These are phyloP conservation scores for Phyllostomus discolor DNA, from an alignment of 2,113 vertebrate species.

Conservation along the genomic window DNA sequence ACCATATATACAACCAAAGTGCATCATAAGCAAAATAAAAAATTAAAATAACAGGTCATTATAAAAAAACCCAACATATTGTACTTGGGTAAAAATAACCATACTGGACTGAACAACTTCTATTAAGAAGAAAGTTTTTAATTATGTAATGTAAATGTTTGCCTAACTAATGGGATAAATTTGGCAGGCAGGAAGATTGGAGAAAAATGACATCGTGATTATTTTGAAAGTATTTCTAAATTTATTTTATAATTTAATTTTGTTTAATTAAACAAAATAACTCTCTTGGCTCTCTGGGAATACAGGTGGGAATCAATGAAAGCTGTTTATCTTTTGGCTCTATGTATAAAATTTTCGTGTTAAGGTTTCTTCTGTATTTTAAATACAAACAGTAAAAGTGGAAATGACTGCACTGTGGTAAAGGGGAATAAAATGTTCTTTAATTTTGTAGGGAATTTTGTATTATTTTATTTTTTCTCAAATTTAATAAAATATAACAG, in stretches of 20 bases:
- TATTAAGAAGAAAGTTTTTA: background rate
- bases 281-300: background rate
- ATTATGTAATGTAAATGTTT: background rate
- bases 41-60: background rate
- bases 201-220: background rate
- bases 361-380: background rate
- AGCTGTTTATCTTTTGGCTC: background rate
- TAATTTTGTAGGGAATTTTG: background rate
- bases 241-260: conserved; percentile 22
- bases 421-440: background rate
- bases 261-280: background rate
- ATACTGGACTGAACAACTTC: background rate
- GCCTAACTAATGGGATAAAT: background rate
- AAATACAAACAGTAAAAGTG: background rate
- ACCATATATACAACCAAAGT: background rate
- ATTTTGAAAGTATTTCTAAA: conserved; percentile 9
- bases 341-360: background rate
- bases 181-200: background rate
- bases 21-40: background rate
- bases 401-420: background rate
- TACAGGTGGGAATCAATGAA: background rate
- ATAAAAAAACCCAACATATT: background rate
- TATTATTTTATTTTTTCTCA: background rate
- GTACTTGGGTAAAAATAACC: background rate
- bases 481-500: background rate